Evolutionary conservation across 1,140 invertebrate genomes (phyloP).

Genomic region (Homarus americanus): DNA sequence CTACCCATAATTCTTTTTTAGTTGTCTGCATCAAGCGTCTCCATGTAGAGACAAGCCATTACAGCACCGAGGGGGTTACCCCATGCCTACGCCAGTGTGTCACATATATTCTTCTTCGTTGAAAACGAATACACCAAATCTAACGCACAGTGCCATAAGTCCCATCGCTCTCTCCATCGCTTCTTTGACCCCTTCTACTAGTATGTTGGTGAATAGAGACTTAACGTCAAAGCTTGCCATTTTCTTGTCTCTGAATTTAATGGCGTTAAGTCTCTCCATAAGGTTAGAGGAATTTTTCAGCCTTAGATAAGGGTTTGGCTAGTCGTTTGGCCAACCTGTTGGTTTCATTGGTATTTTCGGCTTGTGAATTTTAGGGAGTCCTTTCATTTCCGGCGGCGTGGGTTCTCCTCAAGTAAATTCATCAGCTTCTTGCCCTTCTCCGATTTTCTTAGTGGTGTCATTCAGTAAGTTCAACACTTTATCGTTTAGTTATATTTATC

Average conservation of each 20-base stretch:
- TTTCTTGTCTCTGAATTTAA: background rate
- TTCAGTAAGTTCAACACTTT: background rate
- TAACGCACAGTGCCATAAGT: background rate
- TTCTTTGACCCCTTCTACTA: background rate
- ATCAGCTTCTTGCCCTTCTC: too few relatives aligned
- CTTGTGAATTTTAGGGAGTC: background rate
- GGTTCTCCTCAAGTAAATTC: background rate
- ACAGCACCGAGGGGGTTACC: too few relatives aligned
- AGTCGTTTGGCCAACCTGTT: background rate
- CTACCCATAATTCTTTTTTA: too few relatives aligned
- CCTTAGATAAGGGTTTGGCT: background rate
- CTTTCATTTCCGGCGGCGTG: background rate
- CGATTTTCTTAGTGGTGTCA: background rate
- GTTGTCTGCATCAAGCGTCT: too few relatives aligned
- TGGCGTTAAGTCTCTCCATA: background rate
- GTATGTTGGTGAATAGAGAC: conserved; percentile 1
- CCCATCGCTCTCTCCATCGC: background rate
- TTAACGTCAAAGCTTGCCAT: conserved; percentile 4
- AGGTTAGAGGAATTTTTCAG: background rate
- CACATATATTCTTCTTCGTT: background rate
- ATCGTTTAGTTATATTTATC: background rate
- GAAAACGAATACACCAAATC: background rate
- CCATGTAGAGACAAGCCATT: too few relatives aligned
- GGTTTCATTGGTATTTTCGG: background rate
- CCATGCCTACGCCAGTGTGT: background rate